Evolutionary conservation across 1,140 invertebrate species (phyloP).

Genomic region (Temnothorax longispinosus): DNA sequence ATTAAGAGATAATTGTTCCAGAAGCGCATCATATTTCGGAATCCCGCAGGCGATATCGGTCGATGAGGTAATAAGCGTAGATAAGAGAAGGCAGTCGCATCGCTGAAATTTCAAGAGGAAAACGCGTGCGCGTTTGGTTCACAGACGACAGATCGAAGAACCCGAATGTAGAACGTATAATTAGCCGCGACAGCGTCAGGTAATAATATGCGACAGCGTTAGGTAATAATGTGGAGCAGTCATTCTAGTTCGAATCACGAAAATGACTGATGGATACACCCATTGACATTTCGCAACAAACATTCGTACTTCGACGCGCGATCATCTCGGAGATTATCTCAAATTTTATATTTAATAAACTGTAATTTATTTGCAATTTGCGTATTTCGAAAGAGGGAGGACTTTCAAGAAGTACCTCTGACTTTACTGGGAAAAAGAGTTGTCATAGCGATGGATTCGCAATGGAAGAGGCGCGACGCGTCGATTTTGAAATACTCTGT

Average conservation of each 20-base stretch:
- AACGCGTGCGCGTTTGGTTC: constrained; percentile 5
- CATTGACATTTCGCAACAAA: background rate
- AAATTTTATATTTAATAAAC: background rate
- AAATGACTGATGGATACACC: background rate
- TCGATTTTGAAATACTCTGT: constrained; percentile 12
- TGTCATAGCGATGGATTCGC: background rate
- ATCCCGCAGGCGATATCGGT: constrained; percentile 41
- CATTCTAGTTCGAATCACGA: background rate
- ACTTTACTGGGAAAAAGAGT: background rate
- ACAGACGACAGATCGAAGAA: constrained; percentile 13
- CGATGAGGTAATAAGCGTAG: constrained; percentile 45
- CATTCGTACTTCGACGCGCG: background rate
- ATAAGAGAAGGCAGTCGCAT: constrained; percentile 38
- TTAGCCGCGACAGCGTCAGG: constrained; percentile 47
- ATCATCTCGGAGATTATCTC: background rate
- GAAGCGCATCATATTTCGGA: constrained; percentile 11
- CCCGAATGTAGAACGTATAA: constrained; percentile 14
- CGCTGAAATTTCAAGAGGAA: constrained; percentile 21
- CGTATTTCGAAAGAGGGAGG: background rate
- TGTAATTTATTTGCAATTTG: constrained; percentile 15
- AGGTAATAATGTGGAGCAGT: background rate
- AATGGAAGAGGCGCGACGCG: background rate
- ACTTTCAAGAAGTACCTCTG: background rate
- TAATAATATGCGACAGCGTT: constrained; percentile 43
- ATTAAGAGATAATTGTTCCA: constrained; percentile 53